Base-by-base conservation (phyloP, 2,888 invertebrate genomes). In the Plutella xylostella region DNA sequence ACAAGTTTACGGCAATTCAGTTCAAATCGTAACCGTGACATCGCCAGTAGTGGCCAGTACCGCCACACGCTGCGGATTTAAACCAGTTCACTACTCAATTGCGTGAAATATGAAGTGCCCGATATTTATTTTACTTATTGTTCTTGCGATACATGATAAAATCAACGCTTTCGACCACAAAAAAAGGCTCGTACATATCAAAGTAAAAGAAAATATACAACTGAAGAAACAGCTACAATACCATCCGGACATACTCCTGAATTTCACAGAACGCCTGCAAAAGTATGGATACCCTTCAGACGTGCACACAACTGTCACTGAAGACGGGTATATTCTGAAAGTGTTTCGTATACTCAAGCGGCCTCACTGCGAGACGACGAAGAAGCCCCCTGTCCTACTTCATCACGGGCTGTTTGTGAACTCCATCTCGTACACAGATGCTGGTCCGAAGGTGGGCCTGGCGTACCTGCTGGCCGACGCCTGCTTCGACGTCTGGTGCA, bases 401-500 rank as follows among this genome's bases (percentile, higher is more conserved):
- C 33, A 34, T 19, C 42, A 42, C 14, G 42, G 42, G 11, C 12
- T 42, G 18, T 42, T 42, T n/a, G 18, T 30, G n/a, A 42, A 42
- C 17, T 17, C 42, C 9, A 42, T 42, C 12, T 28, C 42, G 5
- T 42, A n/a, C 18, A n/a, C 19, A 6, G 42, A 42, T 14, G 15
- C 31, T 12, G 42, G 42, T 4, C 28, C 28, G 1, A 25, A 25
- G 11, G n/a, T 14, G 0, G 31, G 42, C 3, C 11, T 42, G 6
- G 18, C 42, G 6, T 42, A 30, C 6, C 21, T 42, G 12, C n/a
- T 42, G 15, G 21, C 42, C 7, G 33, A 42, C 6, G 15, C 21
- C n/a, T 33, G 42, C 22, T 33, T 19, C 15, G 42, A 42, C 15
- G 21, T 42, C 6, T 92, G 91, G 91, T 63, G 92, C 63, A 87